A percentile compares a stretch with the other conserved stretches of the same genome.
Evolutionary conservation across 2,113 vertebrate genomes (phyloP).

Genomic region (pig (Sus scrofa)): T2T-Sscrofa CM000819.6:105186001-105186500

Average conservation of each 20-base stretch:
- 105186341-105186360: neutral
- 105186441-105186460: neutral
- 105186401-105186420: neutral
- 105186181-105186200: neutral
- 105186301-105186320: neutral
- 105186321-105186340: neutral
- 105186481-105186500: neutral
- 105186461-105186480: neutral
- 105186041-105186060: constrained; percentile 7
- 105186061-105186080: neutral
- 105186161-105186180: neutral
- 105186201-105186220: neutral
- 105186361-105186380: neutral
- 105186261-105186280: neutral
- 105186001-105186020: neutral
- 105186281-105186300: neutral
- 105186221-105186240: neutral
- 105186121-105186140: neutral
- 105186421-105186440: neutral
- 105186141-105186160: neutral
- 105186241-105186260: neutral
- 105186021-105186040: neutral
- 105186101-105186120: neutral
- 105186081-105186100: neutral
- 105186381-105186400: neutral